phyloP scores from a whole-genome alignment of 2,113 vertebrate species.

The Noctilio leporinus region DNA sequence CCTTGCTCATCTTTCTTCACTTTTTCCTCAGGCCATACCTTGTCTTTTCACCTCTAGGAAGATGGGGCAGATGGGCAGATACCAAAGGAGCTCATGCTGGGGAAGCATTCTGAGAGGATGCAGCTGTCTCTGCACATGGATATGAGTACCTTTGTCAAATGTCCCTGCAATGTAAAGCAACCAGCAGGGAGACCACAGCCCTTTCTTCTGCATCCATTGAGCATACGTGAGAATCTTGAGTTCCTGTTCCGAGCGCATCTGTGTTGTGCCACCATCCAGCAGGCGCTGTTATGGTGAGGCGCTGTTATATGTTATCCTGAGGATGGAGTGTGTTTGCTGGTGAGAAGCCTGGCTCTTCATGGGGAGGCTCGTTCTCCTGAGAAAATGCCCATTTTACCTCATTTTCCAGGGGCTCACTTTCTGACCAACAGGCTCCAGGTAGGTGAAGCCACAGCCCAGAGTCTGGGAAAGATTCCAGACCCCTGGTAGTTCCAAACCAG shows the following conservation, averaged over 20 bases:
- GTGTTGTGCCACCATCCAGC: not conserved
- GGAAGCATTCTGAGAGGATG: not conserved
- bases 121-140: not conserved
- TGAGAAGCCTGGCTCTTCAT: not conserved
- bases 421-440: slow-evolving; percentile 17
- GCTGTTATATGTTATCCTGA: no score
- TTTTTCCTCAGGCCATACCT: not conserved
- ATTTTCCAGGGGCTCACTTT: slow-evolving; percentile 26
- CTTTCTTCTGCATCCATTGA: not conserved
- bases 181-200: not conserved
- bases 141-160: not conserved
- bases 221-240: not conserved
- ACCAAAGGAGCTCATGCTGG: not conserved
- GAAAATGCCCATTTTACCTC: slow-evolving; percentile 10
- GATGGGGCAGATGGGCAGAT: not conserved
- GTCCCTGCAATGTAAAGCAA: not conserved
- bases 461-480: slow-evolving; percentile 52
- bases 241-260: not conserved
- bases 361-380: slow-evolving; percentile 32
- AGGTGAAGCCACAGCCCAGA: not conserved
- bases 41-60: not conserved
- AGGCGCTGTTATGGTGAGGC: fast-evolving
- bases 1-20: not conserved
- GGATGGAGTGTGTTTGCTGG: not conserved
- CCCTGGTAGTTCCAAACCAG: slow-evolving; percentile 12